Percentiles rank a stretch among this genome's conserved stretches.
These are phyloP conservation scores for Tachycineta bicolor DNA, from an alignment of 2,113 vertebrate genomes.

Conservation along the genomic window DNA sequence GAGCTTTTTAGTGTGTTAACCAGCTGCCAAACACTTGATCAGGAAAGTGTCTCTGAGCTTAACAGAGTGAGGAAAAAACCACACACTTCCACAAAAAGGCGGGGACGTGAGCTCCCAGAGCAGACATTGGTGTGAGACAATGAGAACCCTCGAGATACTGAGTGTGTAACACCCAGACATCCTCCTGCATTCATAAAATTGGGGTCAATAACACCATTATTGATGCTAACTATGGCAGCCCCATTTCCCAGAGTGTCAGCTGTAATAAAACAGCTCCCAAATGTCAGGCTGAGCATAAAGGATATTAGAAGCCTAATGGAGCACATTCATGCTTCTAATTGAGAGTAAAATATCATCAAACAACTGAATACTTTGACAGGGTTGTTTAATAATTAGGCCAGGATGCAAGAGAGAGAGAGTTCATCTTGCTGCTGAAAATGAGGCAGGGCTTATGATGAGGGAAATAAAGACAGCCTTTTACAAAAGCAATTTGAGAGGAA, in stretches of 20 bases:
- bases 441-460: background rate
- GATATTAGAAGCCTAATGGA: conserved; percentile 60
- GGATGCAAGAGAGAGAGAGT: background rate
- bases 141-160: background rate
- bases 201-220: conserved; percentile 56
- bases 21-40: background rate
- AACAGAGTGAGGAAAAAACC: background rate
- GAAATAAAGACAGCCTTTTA: background rate
- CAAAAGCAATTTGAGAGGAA: conserved; percentile 9
- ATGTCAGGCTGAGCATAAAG: conserved; percentile 57
- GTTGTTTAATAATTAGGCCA: conserved; percentile 60
- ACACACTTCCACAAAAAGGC: background rate
- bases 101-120: background rate
- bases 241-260: conserved; percentile 29
- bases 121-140: background rate
- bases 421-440: conserved; percentile 2
- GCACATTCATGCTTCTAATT: conserved; percentile 61
- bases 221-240: background rate
- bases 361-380: conserved; percentile 3
- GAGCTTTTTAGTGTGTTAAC: background rate
- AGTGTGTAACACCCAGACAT: background rate
- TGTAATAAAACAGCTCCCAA: conserved; percentile 52
- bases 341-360: conserved; percentile 65
- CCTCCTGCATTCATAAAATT: background rate
- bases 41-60: background rate